Base-by-base conservation (phyloP, 2,888 invertebrate species). In the Tachina lurida region DNA sequence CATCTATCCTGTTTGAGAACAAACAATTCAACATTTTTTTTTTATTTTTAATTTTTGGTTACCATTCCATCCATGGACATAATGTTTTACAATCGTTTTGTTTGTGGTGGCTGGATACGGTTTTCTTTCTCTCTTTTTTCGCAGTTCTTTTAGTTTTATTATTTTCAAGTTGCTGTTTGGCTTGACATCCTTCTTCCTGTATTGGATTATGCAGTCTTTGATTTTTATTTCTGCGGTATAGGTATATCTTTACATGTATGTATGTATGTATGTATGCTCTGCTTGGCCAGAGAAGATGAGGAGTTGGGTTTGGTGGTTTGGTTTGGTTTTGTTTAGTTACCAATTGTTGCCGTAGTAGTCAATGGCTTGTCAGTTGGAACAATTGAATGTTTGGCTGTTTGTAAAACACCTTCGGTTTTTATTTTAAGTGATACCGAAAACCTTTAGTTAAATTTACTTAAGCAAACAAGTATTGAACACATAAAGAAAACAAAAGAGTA, bases 321-420 rank as follows among this genome's bases (percentile, higher is more conserved):
- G 31, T 31, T 31, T 31, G 31, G 31, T 65, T 70, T 17, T 13
- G 22, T 45, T 78, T 62, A 45, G 43, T 54, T 67, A 17, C 76
- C 62, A 77, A 9, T 71, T 70, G 73, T 68, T 17, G 76, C 76
- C 87, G 86, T 63, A 19, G 45, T 83, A 76, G 85, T 67, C 80
- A 84, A 68, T 80, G 71, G 79, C 77, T 63, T 84, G 84, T 84
- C 84, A 84, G 75, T 76, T 76, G 60, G 52, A 86, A 86, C 83
- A 86, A 86, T 86, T 91, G 91, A 90, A 90, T 91, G 91, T 91
- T 91, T 90, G 90, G 91, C 90, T 91, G 91, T 91, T 91, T 91
- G 91, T 91, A 90, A 91, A 91, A 91, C 91, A 91, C 91, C 91
- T 90, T 91, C 90, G 89, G 75, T 81, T 68, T 81, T 75, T 87